A percentile compares a stretch with the other conserved stretches of the same genome.
These are phyloP conservation scores for Chalcis sispes DNA, from an alignment of 2,888 invertebrate genomes.

Conservation along the genomic window DNA sequence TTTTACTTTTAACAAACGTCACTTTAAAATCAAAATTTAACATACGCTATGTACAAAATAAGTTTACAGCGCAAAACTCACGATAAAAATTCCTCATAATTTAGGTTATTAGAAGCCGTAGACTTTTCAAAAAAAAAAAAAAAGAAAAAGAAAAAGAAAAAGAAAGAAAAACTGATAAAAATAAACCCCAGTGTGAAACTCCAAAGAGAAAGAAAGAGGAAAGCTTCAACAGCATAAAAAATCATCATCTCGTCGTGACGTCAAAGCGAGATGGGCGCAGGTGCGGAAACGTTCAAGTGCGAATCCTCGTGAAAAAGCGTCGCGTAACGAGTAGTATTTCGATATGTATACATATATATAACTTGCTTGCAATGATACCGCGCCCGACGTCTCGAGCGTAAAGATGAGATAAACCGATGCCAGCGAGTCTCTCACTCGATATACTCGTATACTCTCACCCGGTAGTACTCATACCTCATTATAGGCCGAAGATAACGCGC, in stretches of 20 bases:
- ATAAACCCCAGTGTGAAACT: not conserved
- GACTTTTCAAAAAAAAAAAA: not conserved
- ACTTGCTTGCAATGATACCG: too few species aligned
- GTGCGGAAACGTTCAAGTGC: slow-evolving; percentile 31
- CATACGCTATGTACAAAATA: too few species aligned
- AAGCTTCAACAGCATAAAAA: not conserved
- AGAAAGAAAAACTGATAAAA: not conserved
- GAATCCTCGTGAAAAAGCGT: slow-evolving; percentile 41
- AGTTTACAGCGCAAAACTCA: too few species aligned
- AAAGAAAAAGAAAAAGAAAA: not conserved
- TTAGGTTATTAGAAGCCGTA: not conserved
- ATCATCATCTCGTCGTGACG: too few species aligned
- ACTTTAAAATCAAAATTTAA: too few species aligned
- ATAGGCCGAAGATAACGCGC: too few species aligned
- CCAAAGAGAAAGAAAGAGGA: not conserved
- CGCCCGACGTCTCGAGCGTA: too few species aligned
- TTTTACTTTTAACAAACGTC: too few species aligned
- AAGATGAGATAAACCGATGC: not conserved
- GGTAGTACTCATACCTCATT: slow-evolving; percentile 38
- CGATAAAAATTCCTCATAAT: too few species aligned
- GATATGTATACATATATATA: not conserved
- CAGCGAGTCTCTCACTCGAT: slow-evolving; percentile 1
- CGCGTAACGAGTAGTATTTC: slow-evolving; percentile 36
- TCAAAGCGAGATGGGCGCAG: not conserved
- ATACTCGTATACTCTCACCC: too few species aligned